Evolutionary conservation across 35 echinoderm and acorn worm genomes (phyloP).

Genomic region (Eucidaris tribuloides): DNA sequence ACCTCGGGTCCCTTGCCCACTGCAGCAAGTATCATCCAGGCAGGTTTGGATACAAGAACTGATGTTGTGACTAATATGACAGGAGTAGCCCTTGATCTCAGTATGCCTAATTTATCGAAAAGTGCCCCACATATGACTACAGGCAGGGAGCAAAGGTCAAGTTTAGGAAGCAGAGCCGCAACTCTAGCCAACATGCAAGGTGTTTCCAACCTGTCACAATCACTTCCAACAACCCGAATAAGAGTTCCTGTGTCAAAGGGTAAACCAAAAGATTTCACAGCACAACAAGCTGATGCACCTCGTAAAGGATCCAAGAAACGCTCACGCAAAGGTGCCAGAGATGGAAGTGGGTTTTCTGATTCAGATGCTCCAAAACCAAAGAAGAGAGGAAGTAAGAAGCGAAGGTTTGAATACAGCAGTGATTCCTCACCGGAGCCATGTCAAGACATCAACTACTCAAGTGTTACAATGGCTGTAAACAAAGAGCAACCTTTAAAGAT

Average conservation of each 20-base stretch:
- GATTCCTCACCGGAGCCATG: slow-evolving; percentile 75
- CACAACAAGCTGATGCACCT: slow-evolving; percentile 40
- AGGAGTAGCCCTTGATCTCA: background rate
- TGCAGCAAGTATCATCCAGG: slow-evolving; percentile 11
- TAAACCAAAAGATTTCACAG: slow-evolving; percentile 75
- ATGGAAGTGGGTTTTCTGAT: slow-evolving; percentile 30
- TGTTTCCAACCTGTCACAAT: slow-evolving; percentile 16
- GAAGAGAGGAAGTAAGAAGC: slow-evolving; percentile 48
- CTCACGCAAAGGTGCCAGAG: slow-evolving; percentile 31
- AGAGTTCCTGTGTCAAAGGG: slow-evolving; percentile 67
- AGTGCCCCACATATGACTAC: background rate
- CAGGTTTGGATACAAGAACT: slow-evolving; percentile 9
- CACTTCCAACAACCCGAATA: background rate
- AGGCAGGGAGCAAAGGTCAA: too few relatives aligned
- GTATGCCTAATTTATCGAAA: background rate
- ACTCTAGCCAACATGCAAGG: slow-evolving; percentile 1
- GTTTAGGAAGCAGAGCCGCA: background rate
- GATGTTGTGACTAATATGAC: slow-evolving; percentile 17
- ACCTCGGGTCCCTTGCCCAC: background rate
- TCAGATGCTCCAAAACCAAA: slow-evolving; percentile 54
- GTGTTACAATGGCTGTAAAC: slow-evolving; percentile 35
- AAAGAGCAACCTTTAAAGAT: slow-evolving; percentile 76
- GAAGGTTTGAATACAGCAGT: slow-evolving; percentile 25
- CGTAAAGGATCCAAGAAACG: slow-evolving; percentile 43
- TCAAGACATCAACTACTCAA: slow-evolving; percentile 30